Base-by-base conservation (phyloP, 2,888 invertebrate genomes). In the Oscheius sp. region DNA sequence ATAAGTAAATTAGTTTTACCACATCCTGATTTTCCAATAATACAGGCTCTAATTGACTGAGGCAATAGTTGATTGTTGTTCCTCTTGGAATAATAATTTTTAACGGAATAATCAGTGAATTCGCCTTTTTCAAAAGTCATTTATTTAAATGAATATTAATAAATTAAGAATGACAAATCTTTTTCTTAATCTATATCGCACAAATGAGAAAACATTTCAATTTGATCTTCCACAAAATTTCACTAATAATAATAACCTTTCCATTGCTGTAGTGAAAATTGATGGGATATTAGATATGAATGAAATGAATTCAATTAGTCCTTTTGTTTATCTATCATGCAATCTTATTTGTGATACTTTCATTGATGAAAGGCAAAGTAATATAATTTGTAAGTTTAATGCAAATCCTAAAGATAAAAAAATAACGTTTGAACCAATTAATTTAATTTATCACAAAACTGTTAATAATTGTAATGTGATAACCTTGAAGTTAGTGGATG, bases 41-140 rank as follows among this genome's bases (percentile, higher is more conserved):
- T 79, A 73, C 79, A 79, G 25, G 58, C 79, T 79, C 79, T 76
- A 52, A 79, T 79, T 23, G n/a, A n/a, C n/a, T n/a, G n/a, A n/a
- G n/a, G n/a, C n/a, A n/a, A n/a, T n/a, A n/a, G n/a, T n/a, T n/a
- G 64, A 66, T 76, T 76, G n/a, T 42, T 58, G 39, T 58, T 58
- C 39, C 61, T 58, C 42, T 58, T 42, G n/a, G 61, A 17, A 17
- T 58, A 65, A 65, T 29, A 65, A 65, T 65, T 57, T 55, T 65
- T 65, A 53, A 65, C 33, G 15, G 25, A 53, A 53, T 64, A 64
- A 53, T 64, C 46, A 29, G 25, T 23, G 33, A 64, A 58, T 17
- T 58, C 61, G n/a, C 12, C 29, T 12, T 10, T 27, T 12, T 37
- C 37, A 37, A 37, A 37, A 37, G 17, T 58, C 39, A 23, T 58